Conservation (phyloP, 1,140 invertebrate genomes). For the Eupristina koningsbergeri region DNA sequence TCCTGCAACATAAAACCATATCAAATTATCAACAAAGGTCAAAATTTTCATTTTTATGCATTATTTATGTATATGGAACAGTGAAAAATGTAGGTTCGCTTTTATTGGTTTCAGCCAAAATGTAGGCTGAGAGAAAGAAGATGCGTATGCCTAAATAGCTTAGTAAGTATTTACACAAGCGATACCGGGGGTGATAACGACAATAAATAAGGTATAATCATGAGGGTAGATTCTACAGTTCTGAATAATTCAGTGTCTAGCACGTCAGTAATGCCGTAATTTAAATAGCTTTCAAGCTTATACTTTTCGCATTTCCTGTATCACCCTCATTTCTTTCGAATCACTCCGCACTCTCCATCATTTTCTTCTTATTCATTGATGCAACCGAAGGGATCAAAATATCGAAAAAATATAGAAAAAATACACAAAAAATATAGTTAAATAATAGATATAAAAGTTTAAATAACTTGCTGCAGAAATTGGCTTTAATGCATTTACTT, state of each 20-base stretch:
- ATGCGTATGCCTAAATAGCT: constrained; percentile 22
- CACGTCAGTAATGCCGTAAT: constrained; percentile 70
- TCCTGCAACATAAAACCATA: constrained; percentile 78
- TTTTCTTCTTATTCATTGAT: background rate
- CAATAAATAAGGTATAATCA: background rate
- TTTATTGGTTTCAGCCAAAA: no score
- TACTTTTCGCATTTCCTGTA: background rate
- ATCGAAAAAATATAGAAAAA: background rate
- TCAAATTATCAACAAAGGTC: background rate
- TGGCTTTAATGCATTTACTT: no score
- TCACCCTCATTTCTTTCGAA: background rate
- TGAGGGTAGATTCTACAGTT: constrained; percentile 63
- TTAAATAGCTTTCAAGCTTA: constrained; percentile 52
- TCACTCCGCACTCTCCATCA: no score
- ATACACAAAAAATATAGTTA: background rate
- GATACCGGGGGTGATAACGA: constrained; percentile 18
- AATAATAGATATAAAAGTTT: no score
- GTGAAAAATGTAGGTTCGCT: background rate
- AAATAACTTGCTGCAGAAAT: no score
- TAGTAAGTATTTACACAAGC: constrained; percentile 26
- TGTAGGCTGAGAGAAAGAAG: background rate
- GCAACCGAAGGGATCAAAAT: background rate
- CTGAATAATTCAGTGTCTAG: constrained; percentile 70
- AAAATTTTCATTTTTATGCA: no score
- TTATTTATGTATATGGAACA: background rate